phyloP scores from a whole-genome alignment of 2,888 invertebrate species.

The Amblyjoppa fuscipennis region DNA sequence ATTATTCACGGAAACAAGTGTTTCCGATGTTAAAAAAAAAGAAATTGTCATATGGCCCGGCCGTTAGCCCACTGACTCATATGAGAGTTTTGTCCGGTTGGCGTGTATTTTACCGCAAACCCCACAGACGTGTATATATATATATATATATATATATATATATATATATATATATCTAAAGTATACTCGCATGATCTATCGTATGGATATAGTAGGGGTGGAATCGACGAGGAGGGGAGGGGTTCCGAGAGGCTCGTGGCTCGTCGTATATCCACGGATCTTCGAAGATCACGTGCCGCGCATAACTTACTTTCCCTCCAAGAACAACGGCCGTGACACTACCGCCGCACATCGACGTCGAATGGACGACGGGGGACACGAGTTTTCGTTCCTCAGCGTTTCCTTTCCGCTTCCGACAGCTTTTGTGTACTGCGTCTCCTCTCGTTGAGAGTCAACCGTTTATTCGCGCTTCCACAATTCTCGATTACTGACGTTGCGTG shows the following conservation, averaged over 20 bases:
- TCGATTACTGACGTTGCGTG: too few relatives aligned
- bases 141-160: too few relatives aligned
- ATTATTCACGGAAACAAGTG: too few relatives aligned
- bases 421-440: too few relatives aligned
- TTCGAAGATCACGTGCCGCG: conserved; percentile 82
- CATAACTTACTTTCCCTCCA: conserved; percentile 83
- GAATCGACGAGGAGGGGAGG: background rate
- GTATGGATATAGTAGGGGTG: conserved; percentile 3
- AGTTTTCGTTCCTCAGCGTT: background rate
- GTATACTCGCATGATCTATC: background rate
- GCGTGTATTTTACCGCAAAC: too few relatives aligned
- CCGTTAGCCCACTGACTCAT: too few relatives aligned
- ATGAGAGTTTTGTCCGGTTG: too few relatives aligned
- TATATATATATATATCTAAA: background rate
- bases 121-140: too few relatives aligned
- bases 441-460: too few relatives aligned
- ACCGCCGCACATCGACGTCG: conserved; percentile 57
- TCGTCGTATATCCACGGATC: conserved; percentile 75
- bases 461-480: too few relatives aligned
- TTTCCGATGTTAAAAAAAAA: too few relatives aligned
- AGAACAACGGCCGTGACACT: conserved; percentile 24
- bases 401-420: background rate
- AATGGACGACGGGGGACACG: conserved; percentile 65
- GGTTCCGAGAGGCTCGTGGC: conserved; percentile 68
- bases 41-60: too few relatives aligned